Conservation (phyloP, 2,797 vertebrate species). For the Lutjanus campechanus region DNA sequence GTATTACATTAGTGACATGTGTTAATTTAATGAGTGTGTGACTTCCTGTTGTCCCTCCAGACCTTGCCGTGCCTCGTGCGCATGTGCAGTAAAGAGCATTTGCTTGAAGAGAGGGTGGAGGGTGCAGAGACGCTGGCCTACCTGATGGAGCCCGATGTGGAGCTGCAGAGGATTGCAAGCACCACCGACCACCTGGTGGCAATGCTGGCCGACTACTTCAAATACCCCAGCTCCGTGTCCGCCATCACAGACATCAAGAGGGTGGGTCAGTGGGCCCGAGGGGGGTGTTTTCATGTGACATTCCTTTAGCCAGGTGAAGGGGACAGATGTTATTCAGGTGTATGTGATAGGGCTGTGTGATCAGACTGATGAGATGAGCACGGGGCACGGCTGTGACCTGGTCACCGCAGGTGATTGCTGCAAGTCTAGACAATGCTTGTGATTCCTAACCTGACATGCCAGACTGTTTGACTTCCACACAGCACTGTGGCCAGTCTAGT, state of each 20-base stretch:
- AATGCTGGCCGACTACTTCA: conserved; percentile 99
- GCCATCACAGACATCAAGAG: conserved; percentile 99
- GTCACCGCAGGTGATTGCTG: too few species aligned
- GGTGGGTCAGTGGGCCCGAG: conserved; percentile 81
- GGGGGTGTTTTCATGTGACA: background rate
- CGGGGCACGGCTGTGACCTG: too few species aligned
- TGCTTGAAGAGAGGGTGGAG: conserved; percentile 96
- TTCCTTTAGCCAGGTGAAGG: too few species aligned
- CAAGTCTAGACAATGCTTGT: too few species aligned
- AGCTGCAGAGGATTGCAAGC: conserved; percentile 98
- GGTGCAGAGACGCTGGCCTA: conserved; percentile 98
- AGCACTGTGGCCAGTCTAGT: background rate
- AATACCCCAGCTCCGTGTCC: conserved; percentile 98
- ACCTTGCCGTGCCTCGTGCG: conserved; percentile 97
- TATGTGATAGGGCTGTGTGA: background rate
- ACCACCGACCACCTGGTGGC: conserved; percentile 97
- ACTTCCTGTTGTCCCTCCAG: conserved; percentile 72
- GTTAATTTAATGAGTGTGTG: background rate
- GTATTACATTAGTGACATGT: background rate
- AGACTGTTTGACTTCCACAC: background rate
- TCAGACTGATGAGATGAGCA: background rate
- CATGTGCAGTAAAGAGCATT: conserved; percentile 98
- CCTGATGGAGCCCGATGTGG: conserved; percentile 97
- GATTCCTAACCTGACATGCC: too few species aligned
- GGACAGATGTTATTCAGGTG: background rate